These are phyloP conservation scores for Zingel zingel DNA, from an alignment of 2,113 vertebrate species.

Conservation along the genomic window DNA sequence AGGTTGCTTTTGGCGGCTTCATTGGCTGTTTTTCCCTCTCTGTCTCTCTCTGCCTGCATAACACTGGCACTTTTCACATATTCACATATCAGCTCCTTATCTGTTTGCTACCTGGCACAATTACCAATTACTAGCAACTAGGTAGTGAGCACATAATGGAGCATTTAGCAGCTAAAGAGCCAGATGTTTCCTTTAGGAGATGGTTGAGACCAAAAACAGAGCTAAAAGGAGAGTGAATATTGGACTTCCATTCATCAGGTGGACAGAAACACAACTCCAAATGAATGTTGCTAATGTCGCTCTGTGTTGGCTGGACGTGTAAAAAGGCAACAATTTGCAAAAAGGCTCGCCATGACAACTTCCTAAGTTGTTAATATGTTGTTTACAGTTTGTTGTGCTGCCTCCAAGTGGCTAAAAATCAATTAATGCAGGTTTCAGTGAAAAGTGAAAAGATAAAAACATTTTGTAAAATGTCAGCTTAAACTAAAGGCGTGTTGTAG, in stretches of 20 bases:
- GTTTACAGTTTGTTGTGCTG: neutral
- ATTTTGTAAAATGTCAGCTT: neutral
- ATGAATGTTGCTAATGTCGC: neutral
- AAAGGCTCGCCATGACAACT: too few species aligned
- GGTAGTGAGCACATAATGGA: neutral
- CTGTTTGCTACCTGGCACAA: conserved; percentile 37
- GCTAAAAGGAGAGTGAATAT: neutral
- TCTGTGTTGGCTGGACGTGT: neutral
- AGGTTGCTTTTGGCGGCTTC: conserved; percentile 81
- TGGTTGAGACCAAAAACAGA: conserved; percentile 1
- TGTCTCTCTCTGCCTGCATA: conserved; percentile 33
- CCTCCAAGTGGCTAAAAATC: neutral
- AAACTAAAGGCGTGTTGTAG: too few species aligned
- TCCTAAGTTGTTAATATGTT: neutral
- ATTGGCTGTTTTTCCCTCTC: conserved; percentile 47
- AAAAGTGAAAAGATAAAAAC: neutral
- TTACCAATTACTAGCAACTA: neutral
- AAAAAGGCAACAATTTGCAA: neutral
- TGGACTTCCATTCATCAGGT: neutral
- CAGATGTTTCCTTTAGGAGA: neutral
- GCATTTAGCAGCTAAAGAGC: neutral
- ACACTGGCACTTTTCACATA: conserved; percentile 27
- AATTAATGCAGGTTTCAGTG: neutral
- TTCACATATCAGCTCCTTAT: conserved; percentile 46
- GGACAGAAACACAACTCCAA: too few species aligned